Evolutionary conservation across 2,113 vertebrate species (phyloP), one percentile per base, ranked within the genome.

Genomic region (Meleagris gallopavo): DNA sequence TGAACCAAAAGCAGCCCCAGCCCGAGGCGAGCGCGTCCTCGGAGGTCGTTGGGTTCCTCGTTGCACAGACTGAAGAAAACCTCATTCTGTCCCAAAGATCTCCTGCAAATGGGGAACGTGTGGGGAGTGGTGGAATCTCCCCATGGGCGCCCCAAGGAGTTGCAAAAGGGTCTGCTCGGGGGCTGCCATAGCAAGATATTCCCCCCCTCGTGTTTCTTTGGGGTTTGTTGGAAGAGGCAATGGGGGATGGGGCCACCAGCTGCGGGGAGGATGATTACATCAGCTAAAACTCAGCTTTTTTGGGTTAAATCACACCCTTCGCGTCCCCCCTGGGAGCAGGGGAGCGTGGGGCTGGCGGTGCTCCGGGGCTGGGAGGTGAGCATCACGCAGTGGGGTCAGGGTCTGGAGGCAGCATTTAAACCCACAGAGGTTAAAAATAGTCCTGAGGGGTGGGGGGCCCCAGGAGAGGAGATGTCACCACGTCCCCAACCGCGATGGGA

Each of bases 381-480:
- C 70, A 17, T 52, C 65, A 67, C 5, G 11, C 52, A 0, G 30
- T 83, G 38, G 36, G 52, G 29, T 83, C 41, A 24, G 69, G 94
- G 82, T 46, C 48, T 69, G 80, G 13, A 48, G 86, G 54, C 5
- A 40, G 30, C 10, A 10, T 29, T 72, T 29, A 30, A 70, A 20
- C 24, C 20, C 50, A 18, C 19, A 34, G 38, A 8, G 10, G 34
- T 57, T 62, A 20, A 45, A 80, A 55, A 58, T 4, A 25, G 2
- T 2, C 30, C 5, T 11, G 12, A 8, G n/a, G 24, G 16, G 5
- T 25, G 16, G 30, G 11, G 24, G 66, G 5, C 8, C 9, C 10
- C 13, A 13, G 36, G 62, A 58, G 48, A 29, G 0, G 5, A 6
- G 0, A 2, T 4, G 36, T 5, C 22, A 73, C 55, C 1, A 1